Evolutionary conservation across 2,113 vertebrate species (phyloP), one percentile per base, ranked within the genome.

Genomic region (Notothenia rossii): DNA sequence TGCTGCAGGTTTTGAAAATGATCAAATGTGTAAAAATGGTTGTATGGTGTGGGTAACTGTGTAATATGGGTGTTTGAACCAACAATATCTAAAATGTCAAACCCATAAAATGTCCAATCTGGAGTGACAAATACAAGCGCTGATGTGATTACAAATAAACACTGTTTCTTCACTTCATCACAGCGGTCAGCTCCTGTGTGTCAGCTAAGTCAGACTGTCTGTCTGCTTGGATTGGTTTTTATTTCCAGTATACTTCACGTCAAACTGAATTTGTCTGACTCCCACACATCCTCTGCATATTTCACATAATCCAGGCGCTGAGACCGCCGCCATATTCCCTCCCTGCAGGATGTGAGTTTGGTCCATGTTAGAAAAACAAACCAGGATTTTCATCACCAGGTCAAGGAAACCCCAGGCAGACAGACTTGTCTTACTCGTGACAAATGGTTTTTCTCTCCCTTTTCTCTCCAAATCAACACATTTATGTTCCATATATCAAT

Each of bases 301-400:
- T 91, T 91, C 83, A 82, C 77, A 82, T 92, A 87, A 92, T 91
- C 86, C 85, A 82, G 81, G 86, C 64, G 56, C 88, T 83, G 85
- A 90, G 84, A 72, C 77, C 33, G 81, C 78, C 70, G 15, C 75
- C 15, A 22, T 72, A 77, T 72, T 85, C 86, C 84, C 77, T 75
- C 72, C 50, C 75, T 59, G 77, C 69, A 76, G 81, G 71, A 74
- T 50, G 64, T 51, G 71, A 89, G 79, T 88, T 85, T 91, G 80
- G 83, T 83, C 76, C 66, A 36, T 11, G 61, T 36, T 51, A 90
- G 88, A 84, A 90, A 86, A 91, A 93, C 83, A 88, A 86, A 91
- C 89, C 66, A 20, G 46, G 48, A 20, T 79, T 86, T 91, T 86
- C 87, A 83, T 79, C 55, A 40, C 49, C 78, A 69, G 54, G 70